Evolutionary conservation across 2,888 invertebrate species (phyloP).

Genomic region (Ametastegia equiseti): DNA sequence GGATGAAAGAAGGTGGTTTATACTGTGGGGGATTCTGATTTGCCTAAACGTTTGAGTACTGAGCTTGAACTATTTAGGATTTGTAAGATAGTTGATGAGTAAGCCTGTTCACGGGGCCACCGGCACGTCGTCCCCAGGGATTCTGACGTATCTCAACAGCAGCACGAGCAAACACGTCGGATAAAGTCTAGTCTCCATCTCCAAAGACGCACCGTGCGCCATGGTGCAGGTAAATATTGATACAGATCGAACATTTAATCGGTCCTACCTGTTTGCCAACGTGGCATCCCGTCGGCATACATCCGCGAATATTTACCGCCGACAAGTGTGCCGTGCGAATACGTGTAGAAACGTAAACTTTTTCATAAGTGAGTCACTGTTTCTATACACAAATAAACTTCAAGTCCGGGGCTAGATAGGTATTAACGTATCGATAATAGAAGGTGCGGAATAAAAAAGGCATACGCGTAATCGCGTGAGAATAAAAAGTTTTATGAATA

Average conservation of each 20-base stretch:
- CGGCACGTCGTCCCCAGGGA: constrained; percentile 71
- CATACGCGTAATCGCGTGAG: background rate
- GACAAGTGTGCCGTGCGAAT: background rate
- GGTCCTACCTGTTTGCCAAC: constrained; percentile 67
- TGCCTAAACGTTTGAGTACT: background rate
- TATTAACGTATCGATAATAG: background rate
- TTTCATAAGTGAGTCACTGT: background rate
- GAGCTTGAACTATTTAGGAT: constrained; percentile 11
- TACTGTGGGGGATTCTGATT: background rate
- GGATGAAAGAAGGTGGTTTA: background rate
- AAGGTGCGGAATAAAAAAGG: background rate
- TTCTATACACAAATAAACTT: background rate
- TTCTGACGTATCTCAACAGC: constrained; percentile 70
- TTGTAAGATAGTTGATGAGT: constrained; percentile 28
- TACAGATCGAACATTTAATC: constrained; percentile 74
- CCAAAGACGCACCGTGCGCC: constrained; percentile 64
- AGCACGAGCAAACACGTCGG: constrained; percentile 71
- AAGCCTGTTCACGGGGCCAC: constrained; percentile 61
- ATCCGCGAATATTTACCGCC: constrained; percentile 4
- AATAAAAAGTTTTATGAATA: background rate
- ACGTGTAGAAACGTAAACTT: background rate
- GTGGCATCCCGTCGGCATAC: constrained; percentile 57
- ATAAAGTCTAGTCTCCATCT: constrained; percentile 69
- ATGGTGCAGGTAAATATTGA: constrained; percentile 71
- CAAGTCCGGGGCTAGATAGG: background rate